phyloP scores from a whole-genome alignment of 2,888 invertebrate genomes.

The Ecliptopera silaceata region DNA sequence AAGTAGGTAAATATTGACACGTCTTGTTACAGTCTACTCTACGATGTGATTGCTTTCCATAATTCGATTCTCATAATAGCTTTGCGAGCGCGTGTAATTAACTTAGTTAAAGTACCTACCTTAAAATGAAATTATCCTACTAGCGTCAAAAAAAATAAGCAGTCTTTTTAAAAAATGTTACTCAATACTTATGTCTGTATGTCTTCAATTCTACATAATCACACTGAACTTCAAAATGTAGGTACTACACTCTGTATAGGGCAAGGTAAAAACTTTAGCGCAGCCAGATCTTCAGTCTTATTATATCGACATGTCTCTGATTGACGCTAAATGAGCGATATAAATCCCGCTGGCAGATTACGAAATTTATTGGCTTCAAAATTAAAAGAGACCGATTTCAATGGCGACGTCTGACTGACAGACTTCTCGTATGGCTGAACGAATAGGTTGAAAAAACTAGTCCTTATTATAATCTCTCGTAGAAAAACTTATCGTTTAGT shows the following conservation, averaged over 20 bases:
- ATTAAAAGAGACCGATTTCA: constrained; percentile 82
- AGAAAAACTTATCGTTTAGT: constrained; percentile 65
- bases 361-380: constrained; percentile 80
- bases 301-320: constrained; percentile 58
- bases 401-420: constrained; percentile 76
- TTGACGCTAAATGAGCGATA: constrained; percentile 80
- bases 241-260: constrained; percentile 52
- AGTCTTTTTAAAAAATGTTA: too few species aligned
- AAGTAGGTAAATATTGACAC: constrained; percentile 52
- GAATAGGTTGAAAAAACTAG: constrained; percentile 57
- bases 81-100: constrained; percentile 18
- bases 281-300: constrained; percentile 38
- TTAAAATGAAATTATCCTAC: too few species aligned
- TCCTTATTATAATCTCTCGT: constrained; percentile 53
- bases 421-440: constrained; percentile 68
- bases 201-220: too few species aligned
- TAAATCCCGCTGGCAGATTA: constrained; percentile 80
- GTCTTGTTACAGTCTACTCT: constrained; percentile 25
- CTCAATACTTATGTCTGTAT: too few species aligned
- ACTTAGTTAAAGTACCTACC: background rate
- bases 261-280: constrained; percentile 56
- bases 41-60: constrained; percentile 44
- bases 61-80: constrained; percentile 39
- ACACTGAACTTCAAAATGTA: too few species aligned
- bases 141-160: too few species aligned